A percentile compares a stretch with the other conserved stretches of the same genome.
These are phyloP conservation scores for Heliconius congener DNA, from an alignment of 1,140 invertebrate species.

Conservation along the genomic window DNA sequence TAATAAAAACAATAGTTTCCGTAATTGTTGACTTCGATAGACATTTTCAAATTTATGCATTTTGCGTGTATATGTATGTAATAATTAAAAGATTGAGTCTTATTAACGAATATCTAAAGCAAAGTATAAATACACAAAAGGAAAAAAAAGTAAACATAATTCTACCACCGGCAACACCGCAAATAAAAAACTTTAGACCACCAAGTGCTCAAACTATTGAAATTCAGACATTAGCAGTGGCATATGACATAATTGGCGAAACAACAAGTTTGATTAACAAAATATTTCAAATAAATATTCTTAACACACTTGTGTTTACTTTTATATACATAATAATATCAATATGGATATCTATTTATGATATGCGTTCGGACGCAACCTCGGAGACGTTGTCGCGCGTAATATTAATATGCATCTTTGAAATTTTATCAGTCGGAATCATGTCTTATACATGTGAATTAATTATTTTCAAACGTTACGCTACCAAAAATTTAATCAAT, in stretches of 20 bases:
- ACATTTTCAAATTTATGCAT: constrained; percentile 51
- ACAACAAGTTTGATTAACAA: constrained; percentile 50
- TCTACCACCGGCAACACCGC: not conserved
- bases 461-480: constrained; percentile 46
- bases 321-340: constrained; percentile 59
- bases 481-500: constrained; percentile 53
- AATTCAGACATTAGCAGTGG: constrained; percentile 49
- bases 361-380: constrained; percentile 36
- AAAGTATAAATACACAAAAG: constrained; percentile 14
- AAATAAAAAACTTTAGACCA: not conserved
- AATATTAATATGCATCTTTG: constrained; percentile 48
- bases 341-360: constrained; percentile 59
- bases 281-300: constrained; percentile 59
- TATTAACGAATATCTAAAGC: constrained; percentile 52
- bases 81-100: constrained; percentile 45
- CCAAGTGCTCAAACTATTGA: constrained; percentile 34
- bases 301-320: constrained; percentile 53
- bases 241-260: constrained; percentile 53
- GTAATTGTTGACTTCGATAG: constrained; percentile 50
- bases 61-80: constrained; percentile 53
- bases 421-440: constrained; percentile 48
- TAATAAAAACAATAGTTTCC: not conserved
- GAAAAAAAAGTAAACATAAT: not conserved
- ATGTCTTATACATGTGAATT: constrained; percentile 57
- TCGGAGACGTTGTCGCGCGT: constrained; percentile 41